Evolutionary conservation across 2,113 vertebrate species (phyloP), one percentile per base, ranked within the genome.

Genomic region (Dascyllus trimaculatus): DNA sequence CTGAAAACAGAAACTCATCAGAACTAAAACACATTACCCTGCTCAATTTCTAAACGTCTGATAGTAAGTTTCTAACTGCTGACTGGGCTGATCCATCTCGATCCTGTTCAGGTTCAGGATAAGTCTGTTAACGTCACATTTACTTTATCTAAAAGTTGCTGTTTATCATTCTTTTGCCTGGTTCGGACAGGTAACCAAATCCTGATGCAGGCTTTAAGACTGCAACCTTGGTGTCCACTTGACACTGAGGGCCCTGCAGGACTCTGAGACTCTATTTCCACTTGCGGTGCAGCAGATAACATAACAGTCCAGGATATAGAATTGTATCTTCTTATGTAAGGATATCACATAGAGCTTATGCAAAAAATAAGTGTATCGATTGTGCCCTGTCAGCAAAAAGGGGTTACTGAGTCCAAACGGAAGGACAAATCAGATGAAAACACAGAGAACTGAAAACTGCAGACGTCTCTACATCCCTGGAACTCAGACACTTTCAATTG

Each of bases 161-260:
- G 71, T 87, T 89, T 82, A 87, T 92, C 78, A 80, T 89, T 75
- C 75, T 73, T 88, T 84, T 80, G 90, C 89, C 61, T 82, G 78
- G 66, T 85, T 89, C 5, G 58, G 84, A 92, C 75, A 84, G 81
- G 93, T 93, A 94, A 95, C 87, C 49, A 81, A 90, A 94, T 80
- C 90, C 89, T 57, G 77, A 75, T 83, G 73, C 78, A 67, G 32
- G 73, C 75, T 75, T 81, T 88, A 84, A 89, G 84, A 85, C 84
- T 76, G 80, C 79, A 77, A 92, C 72, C 76, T 82, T 80, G 71
- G 80, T 84, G 88, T 91, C 82, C 84, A 94, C 78, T 93, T 94
- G 93, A 94, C 90, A 93, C 93, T 82, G 25, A 61, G 84, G 85
- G 86, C 85, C 87, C 77, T 81, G 75, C 58, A 17, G 25, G 63